These are phyloP conservation scores for Stegastes partitus DNA, from an alignment of 2,113 vertebrate species.

Conservation along the genomic window DNA sequence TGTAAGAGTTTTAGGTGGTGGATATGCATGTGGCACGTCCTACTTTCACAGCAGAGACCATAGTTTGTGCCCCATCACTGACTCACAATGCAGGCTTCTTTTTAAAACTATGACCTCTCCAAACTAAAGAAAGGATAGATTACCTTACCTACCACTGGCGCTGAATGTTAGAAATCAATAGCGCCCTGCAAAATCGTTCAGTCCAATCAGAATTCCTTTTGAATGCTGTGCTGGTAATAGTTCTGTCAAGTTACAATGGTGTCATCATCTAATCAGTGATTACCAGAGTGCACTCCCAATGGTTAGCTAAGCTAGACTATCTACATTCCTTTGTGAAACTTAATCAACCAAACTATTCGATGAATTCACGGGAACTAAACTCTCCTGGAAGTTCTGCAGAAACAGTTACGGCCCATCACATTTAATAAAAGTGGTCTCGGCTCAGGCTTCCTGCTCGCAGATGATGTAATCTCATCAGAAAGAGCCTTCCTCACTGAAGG, in stretches of 20 bases:
- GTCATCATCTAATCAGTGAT: neutral
- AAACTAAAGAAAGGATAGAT: neutral
- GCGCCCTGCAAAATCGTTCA: neutral
- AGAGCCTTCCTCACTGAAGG: conserved; percentile 35
- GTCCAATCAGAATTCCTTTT: conserved; percentile 1
- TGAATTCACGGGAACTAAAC: conserved; percentile 11
- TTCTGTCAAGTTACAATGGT: conserved; percentile 1
- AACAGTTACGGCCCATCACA: conserved; percentile 5
- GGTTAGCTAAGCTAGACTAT: neutral
- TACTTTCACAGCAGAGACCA: neutral
- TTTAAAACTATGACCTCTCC: neutral
- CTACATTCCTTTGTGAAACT: neutral
- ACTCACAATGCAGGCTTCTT: neutral
- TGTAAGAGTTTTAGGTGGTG: too few species aligned
- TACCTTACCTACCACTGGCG: neutral
- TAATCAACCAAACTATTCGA: neutral
- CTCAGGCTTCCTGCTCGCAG: conserved; percentile 17
- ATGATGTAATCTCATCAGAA: conserved; percentile 36
- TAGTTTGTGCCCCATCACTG: neutral
- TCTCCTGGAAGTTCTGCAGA: conserved; percentile 1
- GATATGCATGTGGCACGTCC: too few species aligned
- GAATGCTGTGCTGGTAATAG: neutral
- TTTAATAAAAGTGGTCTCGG: conserved; percentile 19
- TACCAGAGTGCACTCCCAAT: conserved; percentile 1
- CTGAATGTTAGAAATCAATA: neutral